Evolutionary conservation across 1,140 invertebrate species (phyloP).

Genomic region (Drosophila ananassae): DNA sequence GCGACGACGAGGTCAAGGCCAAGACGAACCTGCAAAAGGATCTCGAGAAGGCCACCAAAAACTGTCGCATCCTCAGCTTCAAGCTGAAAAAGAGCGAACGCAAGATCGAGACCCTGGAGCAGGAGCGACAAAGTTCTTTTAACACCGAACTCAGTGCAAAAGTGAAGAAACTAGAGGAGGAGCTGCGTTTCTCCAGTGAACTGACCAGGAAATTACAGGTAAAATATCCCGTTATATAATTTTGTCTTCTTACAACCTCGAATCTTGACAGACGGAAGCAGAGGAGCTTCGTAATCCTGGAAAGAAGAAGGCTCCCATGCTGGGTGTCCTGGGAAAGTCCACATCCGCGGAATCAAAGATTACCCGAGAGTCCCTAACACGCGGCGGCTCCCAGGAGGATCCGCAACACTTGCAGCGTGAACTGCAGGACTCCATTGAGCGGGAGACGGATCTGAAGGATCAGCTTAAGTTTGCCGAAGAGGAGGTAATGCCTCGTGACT

Average conservation of each 20-base stretch:
- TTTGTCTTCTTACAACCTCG: too few species aligned
- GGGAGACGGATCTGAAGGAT: slow-evolving; percentile 96
- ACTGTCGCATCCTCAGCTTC: slow-evolving; percentile 98
- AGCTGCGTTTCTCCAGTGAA: slow-evolving; percentile 93
- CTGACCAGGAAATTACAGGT: slow-evolving; percentile 86
- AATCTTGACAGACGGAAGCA: slow-evolving; percentile 74
- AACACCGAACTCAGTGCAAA: slow-evolving; percentile 87
- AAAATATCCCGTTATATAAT: neutral
- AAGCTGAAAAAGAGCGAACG: slow-evolving; percentile 98
- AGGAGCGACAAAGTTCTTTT: slow-evolving; percentile 89
- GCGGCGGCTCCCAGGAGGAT: slow-evolving; percentile 91
- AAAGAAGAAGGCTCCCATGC: slow-evolving; percentile 87
- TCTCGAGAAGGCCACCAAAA: slow-evolving; percentile 98
- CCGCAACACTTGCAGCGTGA: slow-evolving; percentile 92
- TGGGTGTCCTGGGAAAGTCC: slow-evolving; percentile 86
- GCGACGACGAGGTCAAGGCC: slow-evolving; percentile 98
- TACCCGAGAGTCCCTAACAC: slow-evolving; percentile 88
- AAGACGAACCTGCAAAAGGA: slow-evolving; percentile 97
- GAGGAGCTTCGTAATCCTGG: slow-evolving; percentile 86
- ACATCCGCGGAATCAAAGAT: slow-evolving; percentile 87
- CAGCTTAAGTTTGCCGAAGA: slow-evolving; percentile 95
- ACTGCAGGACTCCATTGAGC: slow-evolving; percentile 94
- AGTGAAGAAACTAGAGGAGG: slow-evolving; percentile 92
- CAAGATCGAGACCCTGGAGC: slow-evolving; percentile 93
- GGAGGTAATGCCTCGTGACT: slow-evolving; percentile 86